A percentile compares a stretch with the other conserved stretches of the same genome.
Conservation (phyloP, 2,888 invertebrate genomes). For the Dioctria linearis region DNA sequence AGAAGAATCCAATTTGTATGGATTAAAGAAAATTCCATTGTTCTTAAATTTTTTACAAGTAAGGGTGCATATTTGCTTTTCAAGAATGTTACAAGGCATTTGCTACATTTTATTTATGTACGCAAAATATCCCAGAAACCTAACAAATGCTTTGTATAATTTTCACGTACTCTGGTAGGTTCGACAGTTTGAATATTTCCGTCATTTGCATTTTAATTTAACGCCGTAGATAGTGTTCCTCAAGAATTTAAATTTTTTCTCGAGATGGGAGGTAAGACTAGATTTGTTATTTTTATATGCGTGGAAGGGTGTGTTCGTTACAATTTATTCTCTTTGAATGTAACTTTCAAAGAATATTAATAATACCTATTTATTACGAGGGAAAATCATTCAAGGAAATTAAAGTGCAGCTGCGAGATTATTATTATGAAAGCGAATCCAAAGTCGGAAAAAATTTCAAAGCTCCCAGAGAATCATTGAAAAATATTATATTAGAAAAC, state of each 20-base stretch:
- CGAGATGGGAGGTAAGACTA: background rate
- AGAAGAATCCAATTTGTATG: conserved; percentile 55
- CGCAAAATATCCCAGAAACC: background rate
- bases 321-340: no score
- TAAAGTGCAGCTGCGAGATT: no score
- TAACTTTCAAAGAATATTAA: no score
- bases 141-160: conserved; percentile 54
- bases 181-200: conserved; percentile 53
- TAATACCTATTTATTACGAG: no score
- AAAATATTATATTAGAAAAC: no score
- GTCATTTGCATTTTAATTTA: conserved; percentile 52
- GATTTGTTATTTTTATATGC: no score
- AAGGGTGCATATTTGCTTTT: background rate
- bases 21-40: conserved; percentile 33
- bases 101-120: conserved; percentile 28
- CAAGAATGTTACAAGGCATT: background rate
- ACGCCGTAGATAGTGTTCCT: background rate
- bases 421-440: no score
- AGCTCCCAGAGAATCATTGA: no score
- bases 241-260: background rate
- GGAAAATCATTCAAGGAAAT: no score
- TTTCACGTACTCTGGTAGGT: conserved; percentile 52
- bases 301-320: no score
- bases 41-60: conserved; percentile 38
- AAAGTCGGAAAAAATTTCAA: no score